Evolutionary conservation across 92 coral and sea anemone species (phyloP).

Genomic region (Pocillopora grandis): DNA sequence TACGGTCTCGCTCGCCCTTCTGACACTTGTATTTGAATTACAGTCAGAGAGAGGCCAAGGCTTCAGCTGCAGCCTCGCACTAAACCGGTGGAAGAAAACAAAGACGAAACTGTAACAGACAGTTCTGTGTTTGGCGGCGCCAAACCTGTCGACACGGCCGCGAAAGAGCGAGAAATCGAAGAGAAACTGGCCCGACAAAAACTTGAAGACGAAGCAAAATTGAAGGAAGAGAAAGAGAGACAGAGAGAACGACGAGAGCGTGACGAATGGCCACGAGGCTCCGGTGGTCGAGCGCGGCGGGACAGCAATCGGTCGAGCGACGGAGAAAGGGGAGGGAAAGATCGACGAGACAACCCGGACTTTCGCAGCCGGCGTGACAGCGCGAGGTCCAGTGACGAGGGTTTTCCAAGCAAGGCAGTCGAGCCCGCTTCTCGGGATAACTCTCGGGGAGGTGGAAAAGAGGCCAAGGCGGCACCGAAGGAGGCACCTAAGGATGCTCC

Average conservation of each 20-base stretch:
- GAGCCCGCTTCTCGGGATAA: slow-evolving; percentile 25
- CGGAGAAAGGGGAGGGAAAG: slow-evolving; percentile 53
- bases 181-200: slow-evolving; percentile 84
- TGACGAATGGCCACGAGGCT: slow-evolving; percentile 63
- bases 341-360: slow-evolving; percentile 57
- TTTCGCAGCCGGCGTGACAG: slow-evolving; percentile 63
- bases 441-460: slow-evolving; percentile 31
- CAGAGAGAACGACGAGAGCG: slow-evolving; percentile 48
- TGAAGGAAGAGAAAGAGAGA: slow-evolving; percentile 57
- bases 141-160: slow-evolving; percentile 94
- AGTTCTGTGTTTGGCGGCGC: slow-evolving; percentile 97
- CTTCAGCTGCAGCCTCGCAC: slow-evolving; percentile 90
- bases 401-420: slow-evolving; percentile 31
- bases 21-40: not conserved
- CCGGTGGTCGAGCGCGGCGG: slow-evolving; percentile 53
- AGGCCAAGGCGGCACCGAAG: slow-evolving; percentile 27
- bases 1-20: no score
- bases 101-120: slow-evolving; percentile 42
- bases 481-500: slow-evolving; percentile 63
- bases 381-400: slow-evolving; percentile 71
- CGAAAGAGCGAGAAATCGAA: slow-evolving; percentile 94
- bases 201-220: slow-evolving; percentile 69
- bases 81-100: slow-evolving; percentile 63
- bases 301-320: slow-evolving; percentile 84
- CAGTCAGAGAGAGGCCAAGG: slow-evolving; percentile 82